A percentile compares a stretch with the other conserved stretches of the same genome.
These are phyloP conservation scores for Enteromius afrohamiltoni DNA, from an alignment of 2,797 vertebrate species.

Conservation along the genomic window DNA sequence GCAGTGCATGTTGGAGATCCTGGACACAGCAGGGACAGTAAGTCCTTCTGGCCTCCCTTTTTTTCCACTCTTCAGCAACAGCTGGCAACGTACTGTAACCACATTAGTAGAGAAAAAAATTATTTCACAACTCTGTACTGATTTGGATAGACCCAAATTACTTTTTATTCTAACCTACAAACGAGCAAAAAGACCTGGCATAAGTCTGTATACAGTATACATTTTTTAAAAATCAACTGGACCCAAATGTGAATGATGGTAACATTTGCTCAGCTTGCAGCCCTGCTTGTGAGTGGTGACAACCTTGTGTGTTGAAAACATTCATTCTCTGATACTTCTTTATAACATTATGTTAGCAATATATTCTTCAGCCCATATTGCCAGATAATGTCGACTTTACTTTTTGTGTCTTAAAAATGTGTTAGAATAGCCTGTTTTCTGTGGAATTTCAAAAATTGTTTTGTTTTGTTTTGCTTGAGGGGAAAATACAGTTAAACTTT, in stretches of 20 bases:
- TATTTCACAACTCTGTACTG: not conserved
- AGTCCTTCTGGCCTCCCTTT: slow-evolving; percentile 66
- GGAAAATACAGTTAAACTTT: not conserved
- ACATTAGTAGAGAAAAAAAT: slow-evolving; percentile 8
- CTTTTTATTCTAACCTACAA: not conserved
- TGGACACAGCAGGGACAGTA: slow-evolving; percentile 98
- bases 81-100: not conserved
- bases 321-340: too few species aligned
- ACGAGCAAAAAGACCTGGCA: not conserved
- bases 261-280: too few species aligned
- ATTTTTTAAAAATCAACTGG: too few species aligned
- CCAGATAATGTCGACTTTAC: too few species aligned
- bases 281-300: too few species aligned
- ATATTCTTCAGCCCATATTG: too few species aligned
- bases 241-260: too few species aligned
- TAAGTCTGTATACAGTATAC: too few species aligned
- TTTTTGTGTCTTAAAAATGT: too few species aligned
- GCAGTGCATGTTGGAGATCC: slow-evolving; percentile 99
- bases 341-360: too few species aligned
- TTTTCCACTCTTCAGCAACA: not conserved
- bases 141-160: not conserved
- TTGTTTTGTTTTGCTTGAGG: not conserved
- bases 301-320: too few species aligned
- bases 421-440: too few species aligned
- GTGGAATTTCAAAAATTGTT: not conserved